Conservation (phyloP, 2,113 vertebrate genomes). For the Tragelaphus imberbis region DNA sequence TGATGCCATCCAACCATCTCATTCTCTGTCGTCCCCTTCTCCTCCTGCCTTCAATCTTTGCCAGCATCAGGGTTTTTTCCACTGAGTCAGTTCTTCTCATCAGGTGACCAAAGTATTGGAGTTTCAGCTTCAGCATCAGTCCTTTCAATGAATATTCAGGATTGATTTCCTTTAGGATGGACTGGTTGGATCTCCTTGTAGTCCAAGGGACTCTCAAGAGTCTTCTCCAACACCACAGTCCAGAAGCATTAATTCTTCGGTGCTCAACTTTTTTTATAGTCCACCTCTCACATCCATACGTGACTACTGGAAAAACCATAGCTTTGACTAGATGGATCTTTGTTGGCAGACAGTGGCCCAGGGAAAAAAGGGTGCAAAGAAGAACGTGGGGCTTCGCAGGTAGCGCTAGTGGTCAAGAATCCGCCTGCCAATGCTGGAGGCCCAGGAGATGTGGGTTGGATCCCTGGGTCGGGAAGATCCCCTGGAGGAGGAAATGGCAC, state of each 20-base stretch:
- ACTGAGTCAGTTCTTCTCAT: neutral
- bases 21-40: neutral
- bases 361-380: neutral
- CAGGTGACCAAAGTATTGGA: neutral
- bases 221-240: neutral
- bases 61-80: neutral
- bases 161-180: neutral
- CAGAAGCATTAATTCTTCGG: neutral
- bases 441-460: neutral
- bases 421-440: neutral
- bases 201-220: neutral
- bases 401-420: neutral
- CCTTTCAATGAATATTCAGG: neutral
- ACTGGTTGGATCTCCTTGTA: neutral
- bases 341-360: neutral
- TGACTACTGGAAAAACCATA: neutral
- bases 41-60: neutral
- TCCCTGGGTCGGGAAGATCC: neutral
- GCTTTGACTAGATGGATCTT: neutral
- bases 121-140: neutral
- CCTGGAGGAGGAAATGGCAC: neutral
- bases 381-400: neutral
- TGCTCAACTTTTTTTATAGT: neutral
- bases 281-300: neutral
- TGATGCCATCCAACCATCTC: neutral